A percentile compares a stretch with the other conserved stretches of the same genome.
phyloP scores from a whole-genome alignment of 2,797 vertebrate genomes.

The Tapera naevia region DNA sequence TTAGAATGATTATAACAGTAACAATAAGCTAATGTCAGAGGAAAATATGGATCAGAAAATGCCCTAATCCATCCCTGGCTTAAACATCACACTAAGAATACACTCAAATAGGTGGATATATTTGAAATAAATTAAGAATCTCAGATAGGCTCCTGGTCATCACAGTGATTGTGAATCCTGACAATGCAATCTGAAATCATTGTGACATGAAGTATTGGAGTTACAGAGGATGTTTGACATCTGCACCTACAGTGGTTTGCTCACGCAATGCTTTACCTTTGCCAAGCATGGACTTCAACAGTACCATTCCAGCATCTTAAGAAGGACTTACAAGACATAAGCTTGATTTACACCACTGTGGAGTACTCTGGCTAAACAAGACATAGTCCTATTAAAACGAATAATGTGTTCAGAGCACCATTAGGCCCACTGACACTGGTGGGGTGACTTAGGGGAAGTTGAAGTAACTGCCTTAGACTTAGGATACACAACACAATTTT shows the following conservation, averaged over 20 bases:
- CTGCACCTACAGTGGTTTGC: neutral
- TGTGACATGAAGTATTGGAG: fast-evolving
- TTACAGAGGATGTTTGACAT: neutral
- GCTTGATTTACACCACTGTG: neutral
- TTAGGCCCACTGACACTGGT: neutral
- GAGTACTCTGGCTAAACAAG: neutral
- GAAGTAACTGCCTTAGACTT: neutral
- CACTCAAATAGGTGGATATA: neutral
- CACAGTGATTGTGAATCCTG: neutral
- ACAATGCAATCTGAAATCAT: neutral
- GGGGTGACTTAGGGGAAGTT: neutral
- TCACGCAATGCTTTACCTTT: neutral
- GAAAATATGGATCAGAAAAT: neutral
- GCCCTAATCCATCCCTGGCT: neutral
- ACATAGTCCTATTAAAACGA: neutral
- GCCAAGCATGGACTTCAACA: neutral
- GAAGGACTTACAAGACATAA: neutral
- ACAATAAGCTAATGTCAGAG: neutral
- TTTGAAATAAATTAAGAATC: neutral
- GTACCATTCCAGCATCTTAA: neutral
- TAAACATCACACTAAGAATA: neutral
- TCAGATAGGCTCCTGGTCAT: neutral
- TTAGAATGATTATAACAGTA: neutral
- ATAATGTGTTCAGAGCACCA: neutral
- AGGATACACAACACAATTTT: neutral